These are phyloP conservation scores for Mobula birostris DNA, from an alignment of 2,113 vertebrate genomes.

Conservation along the genomic window DNA sequence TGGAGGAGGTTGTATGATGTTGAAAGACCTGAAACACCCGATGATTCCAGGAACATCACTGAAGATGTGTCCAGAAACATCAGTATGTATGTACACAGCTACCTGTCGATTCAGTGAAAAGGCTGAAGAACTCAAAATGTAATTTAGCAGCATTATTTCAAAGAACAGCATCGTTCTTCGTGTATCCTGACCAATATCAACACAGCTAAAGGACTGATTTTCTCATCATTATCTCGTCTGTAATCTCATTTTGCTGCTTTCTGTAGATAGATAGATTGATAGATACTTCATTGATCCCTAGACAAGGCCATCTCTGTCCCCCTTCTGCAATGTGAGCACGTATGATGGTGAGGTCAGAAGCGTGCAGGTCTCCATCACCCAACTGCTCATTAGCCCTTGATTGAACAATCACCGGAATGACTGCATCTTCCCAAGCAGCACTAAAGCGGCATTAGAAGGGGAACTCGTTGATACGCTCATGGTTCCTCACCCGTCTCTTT, in stretches of 20 bases:
- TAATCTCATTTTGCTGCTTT: neutral
- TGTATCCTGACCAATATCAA: neutral
- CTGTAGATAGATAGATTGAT: neutral
- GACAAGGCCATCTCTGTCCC: neutral
- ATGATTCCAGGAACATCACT: too few species aligned
- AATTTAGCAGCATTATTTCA: neutral
- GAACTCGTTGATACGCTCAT: neutral
- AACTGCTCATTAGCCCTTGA: neutral
- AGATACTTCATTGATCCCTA: neutral
- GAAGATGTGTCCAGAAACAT: too few species aligned
- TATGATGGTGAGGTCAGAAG: neutral
- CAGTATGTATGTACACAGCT: too few species aligned
- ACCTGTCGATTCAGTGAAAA: neutral
- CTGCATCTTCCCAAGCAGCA: neutral
- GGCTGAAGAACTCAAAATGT: neutral
- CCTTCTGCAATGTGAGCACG: neutral
- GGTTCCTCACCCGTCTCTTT: neutral
- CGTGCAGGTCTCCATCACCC: neutral
- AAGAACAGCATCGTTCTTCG: neutral
- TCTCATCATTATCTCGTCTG: too few species aligned
- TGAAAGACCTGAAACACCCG: too few species aligned
- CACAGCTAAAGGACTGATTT: neutral
- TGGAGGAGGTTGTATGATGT: too few species aligned
- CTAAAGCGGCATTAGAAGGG: neutral
- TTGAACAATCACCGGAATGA: neutral